A percentile compares a stretch with the other conserved stretches of the same genome.
phyloP scores from a whole-genome alignment of 2,797 vertebrate species.

The Anniella stebbinsi region DNA sequence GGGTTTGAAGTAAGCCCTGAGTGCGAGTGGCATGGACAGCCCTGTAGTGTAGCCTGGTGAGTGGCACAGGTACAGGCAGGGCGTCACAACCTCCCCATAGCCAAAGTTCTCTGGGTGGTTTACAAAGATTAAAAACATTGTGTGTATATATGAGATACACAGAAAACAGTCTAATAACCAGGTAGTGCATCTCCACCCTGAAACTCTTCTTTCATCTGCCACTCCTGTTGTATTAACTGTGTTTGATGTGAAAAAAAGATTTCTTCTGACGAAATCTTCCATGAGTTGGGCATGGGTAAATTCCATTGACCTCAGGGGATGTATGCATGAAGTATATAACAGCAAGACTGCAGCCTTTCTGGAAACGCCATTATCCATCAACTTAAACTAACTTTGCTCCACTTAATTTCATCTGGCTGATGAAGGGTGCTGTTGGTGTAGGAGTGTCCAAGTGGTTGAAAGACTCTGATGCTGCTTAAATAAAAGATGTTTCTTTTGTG shows the following conservation, averaged over 20 bases:
- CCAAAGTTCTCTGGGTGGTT: too few species aligned
- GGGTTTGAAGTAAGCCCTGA: too few species aligned
- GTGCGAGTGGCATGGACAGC: too few species aligned
- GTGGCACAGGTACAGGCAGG: too few species aligned
- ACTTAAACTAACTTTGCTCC: not conserved
- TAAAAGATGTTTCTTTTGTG: conserved; percentile 7
- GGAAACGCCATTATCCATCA: not conserved
- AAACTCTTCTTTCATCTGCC: not conserved
- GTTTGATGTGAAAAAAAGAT: not conserved
- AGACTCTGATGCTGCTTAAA: not conserved
- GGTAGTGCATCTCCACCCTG: not conserved
- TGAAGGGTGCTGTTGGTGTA: not conserved
- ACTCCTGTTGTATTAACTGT: not conserved
- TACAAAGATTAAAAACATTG: too few species aligned
- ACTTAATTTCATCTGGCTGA: not conserved
- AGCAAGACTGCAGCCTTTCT: not conserved
- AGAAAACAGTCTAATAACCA: not conserved
- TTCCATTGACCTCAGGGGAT: not conserved
- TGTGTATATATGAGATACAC: not conserved
- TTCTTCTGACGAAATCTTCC: not conserved
- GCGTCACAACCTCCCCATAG: too few species aligned
- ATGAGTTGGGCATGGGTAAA: not conserved
- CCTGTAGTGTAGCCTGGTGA: too few species aligned
- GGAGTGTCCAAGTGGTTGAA: not conserved
- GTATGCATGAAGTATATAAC: not conserved